These are phyloP conservation scores for Choristoneura rosaceana DNA, from an alignment of 2,888 invertebrate species.

Conservation along the genomic window DNA sequence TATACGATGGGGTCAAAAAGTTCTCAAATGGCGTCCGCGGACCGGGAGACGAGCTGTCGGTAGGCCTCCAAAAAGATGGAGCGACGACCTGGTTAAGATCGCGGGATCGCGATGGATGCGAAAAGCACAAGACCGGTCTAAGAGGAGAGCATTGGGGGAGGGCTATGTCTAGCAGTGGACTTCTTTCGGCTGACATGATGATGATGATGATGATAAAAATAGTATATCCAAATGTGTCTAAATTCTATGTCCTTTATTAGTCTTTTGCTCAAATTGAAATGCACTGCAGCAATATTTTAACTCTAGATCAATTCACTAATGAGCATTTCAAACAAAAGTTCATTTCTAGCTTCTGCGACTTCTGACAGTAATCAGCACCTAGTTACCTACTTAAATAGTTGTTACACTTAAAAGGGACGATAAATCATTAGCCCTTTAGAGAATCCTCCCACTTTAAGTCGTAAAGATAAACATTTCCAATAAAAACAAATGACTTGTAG, in stretches of 20 bases:
- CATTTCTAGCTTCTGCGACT: neutral
- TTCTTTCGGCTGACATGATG: too few relatives aligned
- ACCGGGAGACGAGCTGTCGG: too few relatives aligned
- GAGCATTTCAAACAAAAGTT: neutral
- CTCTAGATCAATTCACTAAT: neutral
- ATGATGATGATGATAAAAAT: too few relatives aligned
- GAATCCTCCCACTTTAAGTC: slow-evolving; percentile 31
- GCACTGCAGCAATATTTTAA: neutral
- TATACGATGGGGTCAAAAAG: too few relatives aligned
- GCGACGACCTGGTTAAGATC: too few relatives aligned
- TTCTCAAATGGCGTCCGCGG: too few relatives aligned
- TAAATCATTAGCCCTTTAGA: slow-evolving; percentile 37
- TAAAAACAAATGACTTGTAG: slow-evolving; percentile 30
- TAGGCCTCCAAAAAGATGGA: too few relatives aligned
- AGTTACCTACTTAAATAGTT: slow-evolving; percentile 7
- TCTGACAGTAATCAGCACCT: neutral
- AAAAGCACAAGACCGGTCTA: too few relatives aligned
- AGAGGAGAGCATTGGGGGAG: too few relatives aligned
- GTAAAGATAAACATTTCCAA: slow-evolving; percentile 39
- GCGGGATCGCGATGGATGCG: too few relatives aligned
- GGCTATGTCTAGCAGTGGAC: too few relatives aligned
- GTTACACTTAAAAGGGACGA: slow-evolving; percentile 17
- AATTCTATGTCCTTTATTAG: neutral
- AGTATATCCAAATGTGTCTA: neutral
- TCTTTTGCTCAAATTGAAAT: neutral